Percentiles rank a stretch among this genome's conserved stretches.
Conservation (phyloP, 2,797 vertebrate genomes). For the Mallotus villosus region DNA sequence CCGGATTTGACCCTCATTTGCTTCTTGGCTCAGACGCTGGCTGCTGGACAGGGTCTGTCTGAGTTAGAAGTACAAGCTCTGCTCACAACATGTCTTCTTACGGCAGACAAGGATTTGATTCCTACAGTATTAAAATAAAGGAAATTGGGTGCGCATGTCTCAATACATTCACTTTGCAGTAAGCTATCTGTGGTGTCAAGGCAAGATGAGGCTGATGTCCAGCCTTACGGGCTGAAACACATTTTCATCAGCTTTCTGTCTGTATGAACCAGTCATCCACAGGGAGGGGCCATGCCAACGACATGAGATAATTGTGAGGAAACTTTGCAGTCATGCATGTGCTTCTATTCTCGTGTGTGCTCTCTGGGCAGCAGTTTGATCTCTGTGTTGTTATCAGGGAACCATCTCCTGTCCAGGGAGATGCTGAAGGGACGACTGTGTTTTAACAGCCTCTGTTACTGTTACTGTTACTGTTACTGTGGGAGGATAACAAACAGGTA, state of each 20-base stretch:
- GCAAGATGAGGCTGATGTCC: background rate
- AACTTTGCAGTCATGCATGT: background rate
- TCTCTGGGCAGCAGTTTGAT: background rate
- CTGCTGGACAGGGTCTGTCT: constrained; percentile 20
- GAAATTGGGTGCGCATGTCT: background rate
- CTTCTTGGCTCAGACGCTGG: constrained; percentile 29
- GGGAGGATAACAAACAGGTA: no score
- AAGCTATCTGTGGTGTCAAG: background rate
- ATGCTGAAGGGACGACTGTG: no score
- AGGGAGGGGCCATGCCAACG: no score
- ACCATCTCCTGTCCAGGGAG: no score
- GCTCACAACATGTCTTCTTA: background rate
- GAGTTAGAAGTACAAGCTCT: constrained; percentile 16
- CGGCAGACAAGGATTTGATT: background rate
- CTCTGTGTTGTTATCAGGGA: no score
- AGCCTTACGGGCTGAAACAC: background rate
- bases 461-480: no score
- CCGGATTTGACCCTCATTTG: constrained; percentile 35
- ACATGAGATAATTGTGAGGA: no score
- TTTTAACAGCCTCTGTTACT: no score
- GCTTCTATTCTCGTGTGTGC: background rate
- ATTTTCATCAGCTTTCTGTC: no score
- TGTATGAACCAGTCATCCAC: no score
- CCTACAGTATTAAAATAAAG: background rate
- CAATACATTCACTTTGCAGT: background rate